Conservation (phyloP, 1,140 invertebrate species). For the Anagrus nilaparvatae region DNA sequence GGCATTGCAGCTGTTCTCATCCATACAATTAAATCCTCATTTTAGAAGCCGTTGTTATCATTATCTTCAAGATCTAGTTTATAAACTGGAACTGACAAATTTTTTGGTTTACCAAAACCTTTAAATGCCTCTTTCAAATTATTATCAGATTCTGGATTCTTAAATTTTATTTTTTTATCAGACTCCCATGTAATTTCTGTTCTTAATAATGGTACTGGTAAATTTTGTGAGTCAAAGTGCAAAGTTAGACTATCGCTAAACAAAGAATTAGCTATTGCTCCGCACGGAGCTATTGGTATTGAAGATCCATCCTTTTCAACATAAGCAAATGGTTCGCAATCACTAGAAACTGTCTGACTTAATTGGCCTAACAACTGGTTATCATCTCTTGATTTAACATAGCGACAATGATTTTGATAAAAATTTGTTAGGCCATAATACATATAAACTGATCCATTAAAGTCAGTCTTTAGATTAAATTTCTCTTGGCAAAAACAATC, state of each 20-base stretch:
- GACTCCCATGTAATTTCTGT: constrained; percentile 97
- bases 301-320: constrained; percentile 36
- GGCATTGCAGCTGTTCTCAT: constrained; percentile 96
- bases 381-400: constrained; percentile 96
- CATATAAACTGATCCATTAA: constrained; percentile 82
- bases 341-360: constrained; percentile 48
- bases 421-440: constrained; percentile 98
- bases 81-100: constrained; percentile 73
- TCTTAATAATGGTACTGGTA: constrained; percentile 52
- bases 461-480: constrained; percentile 62
- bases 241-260: constrained; percentile 74
- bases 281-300: constrained; percentile 83
- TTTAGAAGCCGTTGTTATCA: constrained; percentile 87
- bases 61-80: constrained; percentile 62
- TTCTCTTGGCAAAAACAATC: constrained; percentile 58
- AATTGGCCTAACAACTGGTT: constrained; percentile 80
- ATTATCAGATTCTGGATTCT: constrained; percentile 64
- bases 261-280: constrained; percentile 95
- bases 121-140: constrained; percentile 39
- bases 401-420: constrained; percentile 97
- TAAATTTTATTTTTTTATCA: constrained; percentile 89
- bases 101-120: constrained; percentile 55
- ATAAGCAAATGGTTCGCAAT: constrained; percentile 71
- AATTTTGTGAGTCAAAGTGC: constrained; percentile 28
- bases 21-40: constrained; percentile 97